Evolutionary conservation across 2,888 invertebrate genomes (phyloP).

Genomic region (Tiliacea citrago): DNA sequence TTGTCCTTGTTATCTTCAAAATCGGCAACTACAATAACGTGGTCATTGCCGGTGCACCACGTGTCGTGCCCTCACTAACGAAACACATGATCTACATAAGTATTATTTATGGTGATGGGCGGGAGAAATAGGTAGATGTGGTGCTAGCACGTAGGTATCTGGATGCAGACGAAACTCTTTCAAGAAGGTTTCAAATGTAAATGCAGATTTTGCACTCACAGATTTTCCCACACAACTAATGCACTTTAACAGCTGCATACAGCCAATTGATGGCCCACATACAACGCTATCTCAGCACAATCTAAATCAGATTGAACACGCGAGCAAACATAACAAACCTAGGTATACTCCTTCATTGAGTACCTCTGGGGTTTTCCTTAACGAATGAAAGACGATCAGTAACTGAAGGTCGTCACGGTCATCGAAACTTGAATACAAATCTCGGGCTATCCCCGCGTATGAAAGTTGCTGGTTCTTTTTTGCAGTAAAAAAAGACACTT

Average conservation of each 20-base stretch:
- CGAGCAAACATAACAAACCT: neutral
- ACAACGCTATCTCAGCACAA: neutral
- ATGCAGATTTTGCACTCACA: neutral
- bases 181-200: neutral
- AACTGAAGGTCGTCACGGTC: slow-evolving; percentile 19
- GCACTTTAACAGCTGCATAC: neutral
- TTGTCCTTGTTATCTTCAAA: neutral
- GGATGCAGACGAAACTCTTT: no score
- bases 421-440: slow-evolving; percentile 26
- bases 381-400: slow-evolving; percentile 21
- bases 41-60: no score
- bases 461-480: slow-evolving; percentile 26
- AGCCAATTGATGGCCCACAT: slow-evolving; percentile 8
- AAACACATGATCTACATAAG: neutral
- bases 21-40: neutral
- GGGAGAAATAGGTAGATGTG: neutral
- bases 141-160: neutral
- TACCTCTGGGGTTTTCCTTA: slow-evolving; percentile 23
- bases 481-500: neutral
- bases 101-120: neutral
- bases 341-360: slow-evolving; percentile 29
- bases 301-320: slow-evolving; percentile 31
- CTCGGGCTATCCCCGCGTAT: slow-evolving; percentile 53
- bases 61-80: neutral
- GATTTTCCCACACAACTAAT: neutral